Evolutionary conservation across 2,797 vertebrate genomes (phyloP).

Genomic region (Peromyscus attwateri): DNA sequence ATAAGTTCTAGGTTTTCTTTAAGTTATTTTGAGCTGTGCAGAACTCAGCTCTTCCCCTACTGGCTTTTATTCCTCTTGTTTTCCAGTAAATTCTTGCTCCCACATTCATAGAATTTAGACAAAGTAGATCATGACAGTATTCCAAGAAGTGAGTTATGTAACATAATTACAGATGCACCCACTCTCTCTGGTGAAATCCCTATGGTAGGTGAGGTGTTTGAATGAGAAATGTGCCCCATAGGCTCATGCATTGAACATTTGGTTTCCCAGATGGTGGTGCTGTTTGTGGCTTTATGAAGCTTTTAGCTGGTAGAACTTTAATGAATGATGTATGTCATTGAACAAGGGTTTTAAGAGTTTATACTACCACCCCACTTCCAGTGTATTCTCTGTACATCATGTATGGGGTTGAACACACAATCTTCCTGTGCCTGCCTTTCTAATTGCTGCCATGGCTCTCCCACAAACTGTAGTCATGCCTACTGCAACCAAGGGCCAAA

Average conservation of each 20-base stretch:
- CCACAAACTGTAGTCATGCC: background rate
- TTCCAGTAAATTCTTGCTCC: background rate
- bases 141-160: background rate
- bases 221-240: background rate
- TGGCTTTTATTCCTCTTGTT: background rate
- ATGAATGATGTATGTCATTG: background rate
- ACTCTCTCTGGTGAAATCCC: background rate
- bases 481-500: background rate
- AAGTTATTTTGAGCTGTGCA: background rate
- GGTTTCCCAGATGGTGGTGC: background rate
- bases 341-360: background rate
- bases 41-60: background rate
- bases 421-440: background rate
- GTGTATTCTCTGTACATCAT: background rate
- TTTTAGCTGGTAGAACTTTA: background rate
- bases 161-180: background rate
- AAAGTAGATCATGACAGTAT: background rate
- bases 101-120: background rate
- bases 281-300: background rate
- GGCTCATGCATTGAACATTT: background rate
- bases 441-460: background rate
- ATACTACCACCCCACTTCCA: background rate
- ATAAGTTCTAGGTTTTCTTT: background rate
- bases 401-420: background rate
- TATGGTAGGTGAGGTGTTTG: background rate